These are phyloP conservation scores for Gobionotothen gibberifrons DNA, from an alignment of 2,797 vertebrate species.

Conservation along the genomic window DNA sequence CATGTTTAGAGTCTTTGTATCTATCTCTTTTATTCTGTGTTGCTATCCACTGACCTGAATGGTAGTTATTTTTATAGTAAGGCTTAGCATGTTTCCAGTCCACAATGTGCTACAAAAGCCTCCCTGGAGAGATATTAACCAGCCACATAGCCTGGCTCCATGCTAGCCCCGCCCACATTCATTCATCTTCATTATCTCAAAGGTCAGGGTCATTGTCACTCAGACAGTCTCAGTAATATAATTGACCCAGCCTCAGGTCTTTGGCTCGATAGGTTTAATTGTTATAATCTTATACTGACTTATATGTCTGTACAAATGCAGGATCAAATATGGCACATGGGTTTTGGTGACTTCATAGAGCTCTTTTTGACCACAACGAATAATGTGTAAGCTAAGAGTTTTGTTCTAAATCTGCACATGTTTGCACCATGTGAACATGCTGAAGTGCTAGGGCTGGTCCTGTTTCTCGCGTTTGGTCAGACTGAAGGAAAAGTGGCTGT, in stretches of 20 bases:
- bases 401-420: background rate
- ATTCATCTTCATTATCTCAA: conserved; percentile 64
- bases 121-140: conserved; percentile 55
- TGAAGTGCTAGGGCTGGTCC: background rate
- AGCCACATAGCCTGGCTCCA: conserved; percentile 5
- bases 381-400: background rate
- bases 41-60: conserved; percentile 15
- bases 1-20: conserved; percentile 5
- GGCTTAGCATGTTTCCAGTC: conserved; percentile 38
- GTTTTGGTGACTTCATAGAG: background rate
- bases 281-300: conserved; percentile 40
- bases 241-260: conserved; percentile 41
- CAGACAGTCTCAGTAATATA: conserved; percentile 38
- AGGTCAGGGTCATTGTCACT: conserved; percentile 64
- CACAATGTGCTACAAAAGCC: conserved; percentile 30
- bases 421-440: background rate
- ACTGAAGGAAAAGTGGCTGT: background rate
- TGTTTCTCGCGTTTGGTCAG: background rate
- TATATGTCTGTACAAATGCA: conserved; percentile 22
- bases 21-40: background rate
- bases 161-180: conserved; percentile 46
- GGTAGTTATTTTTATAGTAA: conserved; percentile 25
- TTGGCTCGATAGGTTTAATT: conserved; percentile 41
- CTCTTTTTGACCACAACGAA: background rate
- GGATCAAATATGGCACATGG: background rate